These are phyloP conservation scores for Synodontis membranacea DNA, from an alignment of 2,113 vertebrate species.

Conservation along the genomic window DNA sequence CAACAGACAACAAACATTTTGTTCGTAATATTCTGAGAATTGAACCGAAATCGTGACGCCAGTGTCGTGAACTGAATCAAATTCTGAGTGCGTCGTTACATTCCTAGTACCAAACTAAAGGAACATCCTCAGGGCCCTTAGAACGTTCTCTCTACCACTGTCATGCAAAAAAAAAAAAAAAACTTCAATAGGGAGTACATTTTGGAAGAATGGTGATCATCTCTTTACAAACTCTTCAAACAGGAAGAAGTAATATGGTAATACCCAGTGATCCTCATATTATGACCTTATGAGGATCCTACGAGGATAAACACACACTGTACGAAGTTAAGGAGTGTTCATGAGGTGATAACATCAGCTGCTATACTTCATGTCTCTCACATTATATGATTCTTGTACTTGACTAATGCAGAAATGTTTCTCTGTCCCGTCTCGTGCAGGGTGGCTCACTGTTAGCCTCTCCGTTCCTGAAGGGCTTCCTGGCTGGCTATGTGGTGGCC, in stretches of 20 bases:
- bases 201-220: neutral
- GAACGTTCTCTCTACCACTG: too few relatives aligned
- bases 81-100: too few relatives aligned
- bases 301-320: too few relatives aligned
- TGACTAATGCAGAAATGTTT: neutral
- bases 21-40: too few relatives aligned
- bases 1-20: too few relatives aligned
- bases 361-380: neutral
- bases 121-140: neutral
- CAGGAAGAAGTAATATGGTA: too few relatives aligned
- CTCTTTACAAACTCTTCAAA: too few relatives aligned
- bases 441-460: slow-evolving; percentile 86
- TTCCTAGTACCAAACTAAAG: too few relatives aligned
- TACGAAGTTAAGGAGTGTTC: neutral
- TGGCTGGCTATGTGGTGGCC: slow-evolving; percentile 88
- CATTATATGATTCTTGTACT: neutral
- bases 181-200: neutral
- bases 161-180: neutral
- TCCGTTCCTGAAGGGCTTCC: slow-evolving; percentile 91
- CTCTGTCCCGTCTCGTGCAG: slow-evolving; percentile 62
- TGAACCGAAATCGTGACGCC: neutral
- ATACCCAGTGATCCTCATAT: too few relatives aligned
- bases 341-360: neutral
- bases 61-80: too few relatives aligned
- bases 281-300: too few relatives aligned